A percentile compares a stretch with the other conserved stretches of the same genome.
phyloP scores from a whole-genome alignment of 2,797 vertebrate species.

The Microchirus variegatus region DNA sequence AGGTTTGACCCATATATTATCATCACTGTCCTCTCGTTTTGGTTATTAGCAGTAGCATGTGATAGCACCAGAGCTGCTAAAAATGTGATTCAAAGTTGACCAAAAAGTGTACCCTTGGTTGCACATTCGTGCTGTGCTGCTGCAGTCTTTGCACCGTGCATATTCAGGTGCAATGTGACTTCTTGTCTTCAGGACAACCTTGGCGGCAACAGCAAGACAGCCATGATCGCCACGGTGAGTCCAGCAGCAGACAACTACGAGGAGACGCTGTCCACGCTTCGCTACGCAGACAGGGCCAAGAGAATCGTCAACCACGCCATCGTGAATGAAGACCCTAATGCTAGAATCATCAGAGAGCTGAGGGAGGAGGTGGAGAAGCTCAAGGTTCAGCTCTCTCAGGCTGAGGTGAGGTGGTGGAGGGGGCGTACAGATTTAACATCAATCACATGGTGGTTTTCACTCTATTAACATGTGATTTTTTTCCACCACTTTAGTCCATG shows the following conservation, averaged over 20 bases:
- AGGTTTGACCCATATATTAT: conserved; percentile 80
- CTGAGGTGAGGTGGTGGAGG: conserved; percentile 84
- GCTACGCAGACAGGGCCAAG: conserved; percentile 96
- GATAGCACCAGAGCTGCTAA: no score
- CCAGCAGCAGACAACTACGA: conserved; percentile 98
- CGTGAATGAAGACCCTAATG: conserved; percentile 98
- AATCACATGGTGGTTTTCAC: neutral
- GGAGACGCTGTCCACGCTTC: conserved; percentile 95
- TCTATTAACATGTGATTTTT: neutral
- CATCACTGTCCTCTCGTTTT: neutral
- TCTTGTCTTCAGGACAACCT: conserved; percentile 89
- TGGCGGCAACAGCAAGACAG: conserved; percentile 98
- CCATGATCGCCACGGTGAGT: conserved; percentile 98
- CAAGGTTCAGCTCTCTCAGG: conserved; percentile 94
- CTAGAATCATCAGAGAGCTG: conserved; percentile 94
- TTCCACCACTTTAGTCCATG: conserved; percentile 83
- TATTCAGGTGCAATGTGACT: neutral
- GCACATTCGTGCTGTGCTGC: neutral
- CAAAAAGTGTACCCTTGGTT: no score
- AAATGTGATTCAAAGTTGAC: no score
- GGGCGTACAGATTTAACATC: neutral
- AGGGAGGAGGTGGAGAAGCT: conserved; percentile 97
- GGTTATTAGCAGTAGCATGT: neutral
- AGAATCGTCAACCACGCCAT: conserved; percentile 96
- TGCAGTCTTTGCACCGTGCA: neutral